Evolutionary conservation across 2,113 vertebrate genomes (phyloP).

Genomic region (Poicephalus gulielmi): DNA sequence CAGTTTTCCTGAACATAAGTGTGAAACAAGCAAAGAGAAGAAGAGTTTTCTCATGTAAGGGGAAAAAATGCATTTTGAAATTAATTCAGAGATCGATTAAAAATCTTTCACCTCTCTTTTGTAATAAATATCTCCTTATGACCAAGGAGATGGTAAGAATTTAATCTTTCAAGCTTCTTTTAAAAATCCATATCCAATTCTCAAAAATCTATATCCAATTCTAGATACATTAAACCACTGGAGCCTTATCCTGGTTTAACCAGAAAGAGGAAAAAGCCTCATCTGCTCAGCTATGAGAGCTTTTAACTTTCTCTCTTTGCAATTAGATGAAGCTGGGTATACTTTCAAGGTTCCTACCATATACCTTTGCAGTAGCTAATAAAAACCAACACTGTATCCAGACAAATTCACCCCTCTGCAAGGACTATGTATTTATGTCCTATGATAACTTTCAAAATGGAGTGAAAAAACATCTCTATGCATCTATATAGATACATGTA

Average conservation of each 20-base stretch:
- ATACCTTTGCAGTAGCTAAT: neutral
- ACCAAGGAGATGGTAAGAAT: neutral
- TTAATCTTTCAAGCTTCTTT: constrained; percentile 2
- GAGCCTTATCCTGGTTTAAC: neutral
- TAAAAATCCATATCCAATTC: constrained; percentile 39
- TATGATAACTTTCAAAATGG: neutral
- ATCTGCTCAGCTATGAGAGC: neutral
- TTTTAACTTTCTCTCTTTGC: neutral
- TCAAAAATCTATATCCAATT: constrained; percentile 57
- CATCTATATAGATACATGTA: neutral
- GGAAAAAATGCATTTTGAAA: neutral
- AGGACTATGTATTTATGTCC: neutral
- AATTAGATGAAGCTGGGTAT: neutral
- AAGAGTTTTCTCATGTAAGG: neutral
- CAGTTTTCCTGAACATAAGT: neutral
- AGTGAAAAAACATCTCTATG: neutral
- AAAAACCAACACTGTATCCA: neutral
- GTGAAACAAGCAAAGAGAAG: neutral
- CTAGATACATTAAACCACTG: constrained; percentile 1
- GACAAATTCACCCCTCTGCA: neutral
- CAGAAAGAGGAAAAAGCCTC: neutral
- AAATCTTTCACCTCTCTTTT: neutral
- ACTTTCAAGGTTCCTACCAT: neutral
- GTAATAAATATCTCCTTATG: constrained; percentile 8
- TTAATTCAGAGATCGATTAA: constrained; percentile 30